A percentile compares a stretch with the other conserved stretches of the same genome.
Conservation (phyloP, 1,140 invertebrate genomes). For the Ceratina australensis region DNA sequence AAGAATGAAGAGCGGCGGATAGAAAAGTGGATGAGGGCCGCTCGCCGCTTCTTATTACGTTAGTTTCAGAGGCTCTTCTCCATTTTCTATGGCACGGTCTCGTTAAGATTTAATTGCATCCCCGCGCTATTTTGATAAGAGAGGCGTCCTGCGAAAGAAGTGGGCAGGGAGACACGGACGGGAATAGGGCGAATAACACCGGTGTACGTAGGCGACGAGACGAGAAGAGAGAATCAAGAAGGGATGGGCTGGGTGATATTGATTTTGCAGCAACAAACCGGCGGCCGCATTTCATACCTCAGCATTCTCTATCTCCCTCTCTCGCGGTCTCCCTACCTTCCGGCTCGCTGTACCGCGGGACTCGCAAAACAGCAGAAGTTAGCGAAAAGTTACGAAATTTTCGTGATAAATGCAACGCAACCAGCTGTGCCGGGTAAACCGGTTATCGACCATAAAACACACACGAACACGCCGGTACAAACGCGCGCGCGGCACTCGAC, state of each 20-base stretch:
- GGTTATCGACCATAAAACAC: slow-evolving; percentile 44
- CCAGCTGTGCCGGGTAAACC: slow-evolving; percentile 35
- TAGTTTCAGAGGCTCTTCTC: slow-evolving; percentile 31
- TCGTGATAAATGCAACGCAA: slow-evolving; percentile 42
- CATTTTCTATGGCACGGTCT: slow-evolving; percentile 20
- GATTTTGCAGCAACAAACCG: slow-evolving; percentile 68
- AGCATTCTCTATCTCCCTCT: slow-evolving; percentile 3
- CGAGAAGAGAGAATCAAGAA: slow-evolving; percentile 18
- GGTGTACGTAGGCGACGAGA: slow-evolving; percentile 17
- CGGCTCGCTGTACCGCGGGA: neutral
- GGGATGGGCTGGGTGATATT: slow-evolving; percentile 52
- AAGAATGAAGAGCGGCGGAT: neutral
- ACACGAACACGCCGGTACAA: neutral
- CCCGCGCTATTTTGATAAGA: slow-evolving; percentile 33
- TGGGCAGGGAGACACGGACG: neutral
- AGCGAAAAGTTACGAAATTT: slow-evolving; percentile 35
- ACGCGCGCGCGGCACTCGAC: neutral
- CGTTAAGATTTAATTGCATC: slow-evolving; percentile 47
- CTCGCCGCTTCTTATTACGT: slow-evolving; percentile 12
- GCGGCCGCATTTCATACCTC: slow-evolving; percentile 59
- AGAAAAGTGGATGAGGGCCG: neutral
- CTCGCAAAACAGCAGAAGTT: slow-evolving; percentile 40
- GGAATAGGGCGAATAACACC: neutral
- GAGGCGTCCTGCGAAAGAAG: slow-evolving; percentile 40
- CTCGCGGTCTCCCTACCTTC: neutral